Evolutionary conservation across 2,113 vertebrate species (phyloP).

Genomic region (Pseudorectes ferrugineus): DNA sequence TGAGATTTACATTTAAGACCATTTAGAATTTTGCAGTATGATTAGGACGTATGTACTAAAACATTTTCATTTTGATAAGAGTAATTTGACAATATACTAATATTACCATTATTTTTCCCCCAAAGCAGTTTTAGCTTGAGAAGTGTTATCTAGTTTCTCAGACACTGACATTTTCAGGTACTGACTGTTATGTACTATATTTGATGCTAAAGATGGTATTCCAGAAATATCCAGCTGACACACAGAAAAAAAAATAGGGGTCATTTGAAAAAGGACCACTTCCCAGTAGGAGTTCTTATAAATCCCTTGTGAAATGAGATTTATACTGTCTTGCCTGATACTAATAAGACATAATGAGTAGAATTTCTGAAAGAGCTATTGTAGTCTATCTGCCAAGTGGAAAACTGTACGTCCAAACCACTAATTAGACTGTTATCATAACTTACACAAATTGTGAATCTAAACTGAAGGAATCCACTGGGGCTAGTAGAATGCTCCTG

Average conservation of each 20-base stretch:
- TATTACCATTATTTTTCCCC: background rate
- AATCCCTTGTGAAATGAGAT: slow-evolving; percentile 8
- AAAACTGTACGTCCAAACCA: slow-evolving; percentile 5
- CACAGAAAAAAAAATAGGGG: background rate
- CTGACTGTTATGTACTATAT: background rate
- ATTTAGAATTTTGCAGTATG: background rate
- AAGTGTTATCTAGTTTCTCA: background rate
- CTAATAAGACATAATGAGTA: slow-evolving; percentile 41
- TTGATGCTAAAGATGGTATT: background rate
- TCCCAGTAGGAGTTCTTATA: slow-evolving; percentile 5
- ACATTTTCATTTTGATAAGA: background rate
- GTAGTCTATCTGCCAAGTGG: slow-evolving; percentile 31
- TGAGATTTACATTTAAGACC: background rate
- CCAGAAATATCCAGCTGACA: background rate
- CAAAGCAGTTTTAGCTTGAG: background rate
- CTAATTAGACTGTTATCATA: slow-evolving; percentile 44
- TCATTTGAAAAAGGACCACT: slow-evolving; percentile 1
- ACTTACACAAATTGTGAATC: slow-evolving; percentile 26
- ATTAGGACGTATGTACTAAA: background rate
- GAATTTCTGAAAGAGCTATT: slow-evolving; percentile 36
- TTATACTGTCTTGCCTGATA: slow-evolving; percentile 32
- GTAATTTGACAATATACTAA: background rate
- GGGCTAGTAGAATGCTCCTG: slow-evolving; percentile 4
- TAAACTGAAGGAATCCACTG: slow-evolving; percentile 10
- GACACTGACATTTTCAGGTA: background rate